These are phyloP conservation scores for Phyllostomus discolor DNA, from an alignment of 2,113 vertebrate species.

Conservation along the genomic window DNA sequence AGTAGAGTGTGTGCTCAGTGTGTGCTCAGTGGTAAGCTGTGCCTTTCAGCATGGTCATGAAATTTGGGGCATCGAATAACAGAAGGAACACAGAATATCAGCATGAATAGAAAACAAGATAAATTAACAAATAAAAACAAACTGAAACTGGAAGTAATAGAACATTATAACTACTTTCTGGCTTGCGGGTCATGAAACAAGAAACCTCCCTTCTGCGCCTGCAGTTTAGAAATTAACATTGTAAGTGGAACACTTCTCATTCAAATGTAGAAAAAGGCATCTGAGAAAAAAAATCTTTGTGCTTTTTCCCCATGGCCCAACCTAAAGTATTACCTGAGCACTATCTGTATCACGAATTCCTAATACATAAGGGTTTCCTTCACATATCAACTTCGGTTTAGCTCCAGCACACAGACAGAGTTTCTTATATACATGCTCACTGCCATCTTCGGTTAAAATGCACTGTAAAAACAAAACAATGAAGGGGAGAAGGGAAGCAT, in stretches of 20 bases:
- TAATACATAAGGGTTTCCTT: constrained; percentile 87
- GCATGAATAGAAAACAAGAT: background rate
- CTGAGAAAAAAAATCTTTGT: background rate
- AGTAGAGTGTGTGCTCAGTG: too few relatives aligned
- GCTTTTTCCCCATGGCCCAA: background rate
- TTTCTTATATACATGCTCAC: constrained; percentile 84
- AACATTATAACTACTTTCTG: background rate
- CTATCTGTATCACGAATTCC: constrained; percentile 98
- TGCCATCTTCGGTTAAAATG: constrained; percentile 87
- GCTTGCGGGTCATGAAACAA: background rate
- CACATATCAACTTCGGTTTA: constrained; percentile 88
- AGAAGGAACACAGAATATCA: background rate
- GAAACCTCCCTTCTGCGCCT: background rate
- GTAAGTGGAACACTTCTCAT: background rate
- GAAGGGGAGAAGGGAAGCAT: background rate
- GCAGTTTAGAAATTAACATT: background rate
- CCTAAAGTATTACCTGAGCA: constrained; percentile 85
- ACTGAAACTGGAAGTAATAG: background rate
- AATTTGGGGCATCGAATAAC: background rate
- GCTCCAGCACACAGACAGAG: constrained; percentile 94
- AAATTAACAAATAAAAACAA: background rate
- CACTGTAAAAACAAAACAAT: constrained; percentile 77
- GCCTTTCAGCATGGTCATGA: background rate
- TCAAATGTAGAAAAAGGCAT: background rate
- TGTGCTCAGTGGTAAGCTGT: too few relatives aligned